A percentile compares a stretch with the other conserved stretches of the same genome.
phyloP scores from a whole-genome alignment of 1,140 invertebrate species.

The Trialeurodes vaporariorum region DNA sequence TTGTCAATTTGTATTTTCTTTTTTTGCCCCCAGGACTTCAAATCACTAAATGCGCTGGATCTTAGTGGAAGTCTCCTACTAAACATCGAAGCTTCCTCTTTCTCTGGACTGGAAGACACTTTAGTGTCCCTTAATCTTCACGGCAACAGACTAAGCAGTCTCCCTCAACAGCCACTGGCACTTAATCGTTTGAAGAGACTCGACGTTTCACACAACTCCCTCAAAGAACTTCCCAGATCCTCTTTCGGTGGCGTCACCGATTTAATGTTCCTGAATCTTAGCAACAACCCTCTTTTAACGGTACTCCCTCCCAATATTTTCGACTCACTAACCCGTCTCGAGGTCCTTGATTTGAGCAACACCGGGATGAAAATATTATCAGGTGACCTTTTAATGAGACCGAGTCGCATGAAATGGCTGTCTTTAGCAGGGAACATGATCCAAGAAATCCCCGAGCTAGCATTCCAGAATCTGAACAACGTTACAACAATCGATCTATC shows the following conservation, averaged over 20 bases:
- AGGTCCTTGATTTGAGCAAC: constrained; percentile 56
- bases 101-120: constrained; percentile 57
- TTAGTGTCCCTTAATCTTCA: constrained; percentile 59
- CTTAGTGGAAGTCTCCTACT: constrained; percentile 65
- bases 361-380: constrained; percentile 57
- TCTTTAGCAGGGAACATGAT: constrained; percentile 53
- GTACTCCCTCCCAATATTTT: constrained; percentile 44
- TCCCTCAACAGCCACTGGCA: constrained; percentile 49
- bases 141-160: constrained; percentile 57
- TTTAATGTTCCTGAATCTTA: constrained; percentile 62
- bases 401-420: constrained; percentile 48
- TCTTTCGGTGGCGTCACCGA: constrained; percentile 55
- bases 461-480: constrained; percentile 59
- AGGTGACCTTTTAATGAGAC: constrained; percentile 54
- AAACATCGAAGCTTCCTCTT: constrained; percentile 55
- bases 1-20: not conserved
- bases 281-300: constrained; percentile 55
- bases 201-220: constrained; percentile 65
- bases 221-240: constrained; percentile 52
- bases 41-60: constrained; percentile 58
- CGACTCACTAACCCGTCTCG: constrained; percentile 44
- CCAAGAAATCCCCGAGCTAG: constrained; percentile 54
- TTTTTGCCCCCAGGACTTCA: constrained; percentile 46
- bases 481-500: constrained; percentile 58
- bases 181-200: constrained; percentile 52